A percentile compares a stretch with the other conserved stretches of the same genome.
These are phyloP conservation scores for Gila orcuttii DNA, from an alignment of 2,113 vertebrate species.

Conservation along the genomic window DNA sequence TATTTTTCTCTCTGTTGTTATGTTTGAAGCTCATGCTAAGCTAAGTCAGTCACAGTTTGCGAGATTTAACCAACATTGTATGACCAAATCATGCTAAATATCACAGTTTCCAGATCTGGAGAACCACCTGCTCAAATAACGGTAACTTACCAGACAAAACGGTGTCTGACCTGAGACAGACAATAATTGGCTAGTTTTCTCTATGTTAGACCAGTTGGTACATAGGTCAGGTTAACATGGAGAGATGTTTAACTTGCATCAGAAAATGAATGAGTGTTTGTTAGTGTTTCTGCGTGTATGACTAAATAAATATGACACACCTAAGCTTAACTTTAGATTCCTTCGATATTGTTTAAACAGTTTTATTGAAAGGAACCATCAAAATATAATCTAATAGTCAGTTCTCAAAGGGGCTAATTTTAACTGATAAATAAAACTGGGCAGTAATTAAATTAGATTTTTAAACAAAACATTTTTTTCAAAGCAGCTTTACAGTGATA, in stretches of 20 bases:
- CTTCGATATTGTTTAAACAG: neutral
- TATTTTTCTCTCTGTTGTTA: neutral
- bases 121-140: neutral
- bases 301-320: neutral
- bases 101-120: neutral
- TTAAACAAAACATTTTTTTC: no score
- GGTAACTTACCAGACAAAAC: neutral
- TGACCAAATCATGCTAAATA: neutral
- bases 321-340: neutral
- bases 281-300: neutral
- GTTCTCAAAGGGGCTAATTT: neutral
- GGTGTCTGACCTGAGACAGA: neutral
- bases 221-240: no score
- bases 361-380: neutral
- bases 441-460: no score
- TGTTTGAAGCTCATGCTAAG: conserved; percentile 22
- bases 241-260: neutral
- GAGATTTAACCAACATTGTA: neutral
- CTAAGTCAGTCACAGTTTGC: neutral
- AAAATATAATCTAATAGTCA: neutral
- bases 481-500: no score
- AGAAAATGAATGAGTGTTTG: neutral
- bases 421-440: neutral
- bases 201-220: neutral
- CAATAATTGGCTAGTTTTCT: no score